These are phyloP conservation scores for Luperina testacea DNA, from an alignment of 2,888 invertebrate genomes.

Conservation along the genomic window DNA sequence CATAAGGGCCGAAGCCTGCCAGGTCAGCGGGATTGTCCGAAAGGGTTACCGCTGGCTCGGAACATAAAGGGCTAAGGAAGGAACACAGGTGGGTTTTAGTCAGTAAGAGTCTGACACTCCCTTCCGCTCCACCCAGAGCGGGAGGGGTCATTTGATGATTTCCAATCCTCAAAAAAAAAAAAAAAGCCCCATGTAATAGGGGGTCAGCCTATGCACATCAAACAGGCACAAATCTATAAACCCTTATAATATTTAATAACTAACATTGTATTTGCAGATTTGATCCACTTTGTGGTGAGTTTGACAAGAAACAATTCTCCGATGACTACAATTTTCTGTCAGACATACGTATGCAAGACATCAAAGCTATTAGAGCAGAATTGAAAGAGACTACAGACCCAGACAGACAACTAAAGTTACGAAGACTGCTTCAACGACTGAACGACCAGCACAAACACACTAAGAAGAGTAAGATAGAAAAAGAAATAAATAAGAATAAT, in stretches of 20 bases:
- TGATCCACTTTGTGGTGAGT: conserved; percentile 95
- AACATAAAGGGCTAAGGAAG: too few species aligned
- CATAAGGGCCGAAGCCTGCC: too few species aligned
- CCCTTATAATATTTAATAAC: not conserved
- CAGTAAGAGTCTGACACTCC: too few species aligned
- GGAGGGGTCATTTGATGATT: too few species aligned
- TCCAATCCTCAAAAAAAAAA: too few species aligned
- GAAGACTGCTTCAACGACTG: conserved; percentile 93
- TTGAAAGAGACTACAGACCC: conserved; percentile 91
- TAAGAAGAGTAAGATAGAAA: conserved; percentile 89
- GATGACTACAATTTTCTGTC: conserved; percentile 94
- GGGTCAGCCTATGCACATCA: not conserved
- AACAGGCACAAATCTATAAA: not conserved
- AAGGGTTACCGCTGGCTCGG: too few species aligned
- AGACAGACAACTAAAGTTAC: conserved; percentile 91
- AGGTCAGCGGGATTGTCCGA: too few species aligned
- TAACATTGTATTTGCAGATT: conserved; percentile 89
- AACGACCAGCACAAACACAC: conserved; percentile 94
- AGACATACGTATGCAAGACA: conserved; percentile 93
- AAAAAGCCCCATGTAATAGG: not conserved
- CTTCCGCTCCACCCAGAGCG: too few species aligned
- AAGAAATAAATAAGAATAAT: conserved; percentile 89
- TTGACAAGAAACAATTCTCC: conserved; percentile 93
- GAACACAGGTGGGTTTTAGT: too few species aligned
- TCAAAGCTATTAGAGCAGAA: conserved; percentile 91